Evolutionary conservation across 2,113 vertebrate genomes (phyloP).

Genomic region (Tragulus kanchil): DNA sequence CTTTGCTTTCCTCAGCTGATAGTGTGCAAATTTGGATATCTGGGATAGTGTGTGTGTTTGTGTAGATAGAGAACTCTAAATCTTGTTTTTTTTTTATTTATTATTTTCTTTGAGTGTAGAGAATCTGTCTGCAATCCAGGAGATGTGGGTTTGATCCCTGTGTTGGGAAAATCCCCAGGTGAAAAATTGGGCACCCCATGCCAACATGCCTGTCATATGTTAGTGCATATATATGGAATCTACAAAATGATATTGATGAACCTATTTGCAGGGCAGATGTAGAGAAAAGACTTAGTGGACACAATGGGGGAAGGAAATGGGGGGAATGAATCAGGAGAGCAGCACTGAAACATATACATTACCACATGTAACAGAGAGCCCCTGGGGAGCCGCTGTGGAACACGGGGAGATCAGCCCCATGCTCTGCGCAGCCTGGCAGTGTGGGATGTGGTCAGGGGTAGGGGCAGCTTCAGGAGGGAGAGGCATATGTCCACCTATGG

Average conservation of each 20-base stretch:
- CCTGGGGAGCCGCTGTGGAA: not conserved
- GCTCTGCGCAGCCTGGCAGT: not conserved
- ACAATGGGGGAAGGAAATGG: fast-evolving
- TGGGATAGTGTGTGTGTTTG: not conserved
- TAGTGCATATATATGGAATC: not conserved
- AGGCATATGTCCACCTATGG: not conserved
- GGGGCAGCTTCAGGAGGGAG: not conserved
- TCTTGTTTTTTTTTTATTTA: not conserved
- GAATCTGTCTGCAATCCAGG: no score
- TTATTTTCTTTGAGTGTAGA: not conserved
- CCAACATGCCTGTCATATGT: not conserved
- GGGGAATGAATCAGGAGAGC: not conserved
- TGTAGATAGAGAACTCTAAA: not conserved
- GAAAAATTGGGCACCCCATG: not conserved
- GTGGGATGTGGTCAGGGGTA: not conserved
- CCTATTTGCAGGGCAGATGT: not conserved
- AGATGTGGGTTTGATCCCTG: not conserved
- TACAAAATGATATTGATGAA: not conserved
- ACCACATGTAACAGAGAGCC: not conserved
- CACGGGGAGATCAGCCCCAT: not conserved
- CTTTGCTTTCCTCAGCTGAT: not conserved
- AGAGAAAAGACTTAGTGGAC: not conserved
- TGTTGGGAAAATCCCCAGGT: not conserved
- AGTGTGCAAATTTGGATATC: not conserved
- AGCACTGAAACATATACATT: not conserved